These are phyloP conservation scores for Capromys pilorides DNA, from an alignment of 2,797 vertebrate genomes.

Conservation along the genomic window DNA sequence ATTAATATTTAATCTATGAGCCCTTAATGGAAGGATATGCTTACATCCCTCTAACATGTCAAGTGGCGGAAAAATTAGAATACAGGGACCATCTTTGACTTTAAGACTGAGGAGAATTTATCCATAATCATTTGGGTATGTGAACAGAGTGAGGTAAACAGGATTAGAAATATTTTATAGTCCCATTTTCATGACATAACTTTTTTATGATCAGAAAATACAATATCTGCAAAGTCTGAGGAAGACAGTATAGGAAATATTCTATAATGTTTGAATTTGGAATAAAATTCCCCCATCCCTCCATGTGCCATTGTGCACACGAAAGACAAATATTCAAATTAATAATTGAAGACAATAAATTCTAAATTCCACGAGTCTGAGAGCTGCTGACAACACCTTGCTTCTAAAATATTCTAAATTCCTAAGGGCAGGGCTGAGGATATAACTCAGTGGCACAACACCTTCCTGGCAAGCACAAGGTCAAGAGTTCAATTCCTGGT, in stretches of 20 bases:
- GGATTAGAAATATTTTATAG: constrained; percentile 1
- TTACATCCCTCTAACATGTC: not conserved
- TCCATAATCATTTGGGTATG: not conserved
- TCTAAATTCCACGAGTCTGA: constrained; percentile 18
- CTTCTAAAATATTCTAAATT: constrained; percentile 7
- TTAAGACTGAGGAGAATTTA: not conserved
- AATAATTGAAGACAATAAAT: not conserved
- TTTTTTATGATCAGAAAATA: constrained; percentile 21
- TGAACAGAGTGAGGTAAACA: not conserved
- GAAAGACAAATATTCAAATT: constrained; percentile 26
- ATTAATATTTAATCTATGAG: not conserved
- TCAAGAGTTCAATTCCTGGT: no score
- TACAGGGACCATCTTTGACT: not conserved
- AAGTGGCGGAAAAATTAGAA: constrained; percentile 5
- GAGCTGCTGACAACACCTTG: constrained; percentile 6
- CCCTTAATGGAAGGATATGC: not conserved
- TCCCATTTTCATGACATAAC: not conserved
- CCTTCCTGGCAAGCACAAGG: no score
- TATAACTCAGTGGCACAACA: no score
- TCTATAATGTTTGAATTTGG: not conserved
- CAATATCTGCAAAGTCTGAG: not conserved
- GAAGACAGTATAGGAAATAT: not conserved
- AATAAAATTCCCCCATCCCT: not conserved
- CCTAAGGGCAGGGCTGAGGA: not conserved
- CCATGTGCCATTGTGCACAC: not conserved